Evolutionary conservation across 2,797 vertebrate species (phyloP).

Genomic region (Mormyrops attenuatus): DNA sequence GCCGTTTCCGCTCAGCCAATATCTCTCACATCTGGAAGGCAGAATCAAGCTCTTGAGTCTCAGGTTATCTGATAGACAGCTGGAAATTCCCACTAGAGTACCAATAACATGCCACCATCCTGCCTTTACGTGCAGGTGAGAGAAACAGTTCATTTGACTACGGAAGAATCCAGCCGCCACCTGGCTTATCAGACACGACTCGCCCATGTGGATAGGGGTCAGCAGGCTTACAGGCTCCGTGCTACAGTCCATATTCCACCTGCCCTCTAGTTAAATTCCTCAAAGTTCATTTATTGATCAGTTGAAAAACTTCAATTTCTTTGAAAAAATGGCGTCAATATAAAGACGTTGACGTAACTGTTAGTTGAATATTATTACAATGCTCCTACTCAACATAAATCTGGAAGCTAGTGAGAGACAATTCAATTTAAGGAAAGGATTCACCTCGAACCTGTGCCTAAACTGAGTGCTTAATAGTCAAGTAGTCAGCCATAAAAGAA

Average conservation of each 20-base stretch:
- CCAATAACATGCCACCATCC: not conserved
- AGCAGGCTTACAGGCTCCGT: not conserved
- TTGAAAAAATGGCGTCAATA: not conserved
- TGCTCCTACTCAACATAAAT: not conserved
- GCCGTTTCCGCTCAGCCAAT: not conserved
- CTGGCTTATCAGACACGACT: not conserved
- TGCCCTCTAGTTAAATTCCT: not conserved
- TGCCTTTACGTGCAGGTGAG: not conserved
- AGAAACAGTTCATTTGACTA: not conserved
- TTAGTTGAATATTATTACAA: not conserved
- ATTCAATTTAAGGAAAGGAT: not conserved
- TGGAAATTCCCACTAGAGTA: not conserved
- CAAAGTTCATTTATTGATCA: not conserved
- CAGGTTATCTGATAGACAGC: not conserved
- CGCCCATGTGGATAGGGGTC: not conserved
- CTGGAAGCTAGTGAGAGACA: not conserved
- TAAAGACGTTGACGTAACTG: not conserved
- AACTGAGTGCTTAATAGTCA: not conserved
- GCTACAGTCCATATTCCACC: not conserved
- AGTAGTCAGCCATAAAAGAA: not conserved
- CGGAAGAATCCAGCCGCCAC: not conserved
- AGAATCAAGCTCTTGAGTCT: not conserved
- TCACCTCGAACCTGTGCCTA: not conserved
- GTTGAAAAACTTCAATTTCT: not conserved
- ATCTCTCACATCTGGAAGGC: not conserved